Evolutionary conservation across 2,113 vertebrate species (phyloP).

Genomic region (Raja brachyura): DNA sequence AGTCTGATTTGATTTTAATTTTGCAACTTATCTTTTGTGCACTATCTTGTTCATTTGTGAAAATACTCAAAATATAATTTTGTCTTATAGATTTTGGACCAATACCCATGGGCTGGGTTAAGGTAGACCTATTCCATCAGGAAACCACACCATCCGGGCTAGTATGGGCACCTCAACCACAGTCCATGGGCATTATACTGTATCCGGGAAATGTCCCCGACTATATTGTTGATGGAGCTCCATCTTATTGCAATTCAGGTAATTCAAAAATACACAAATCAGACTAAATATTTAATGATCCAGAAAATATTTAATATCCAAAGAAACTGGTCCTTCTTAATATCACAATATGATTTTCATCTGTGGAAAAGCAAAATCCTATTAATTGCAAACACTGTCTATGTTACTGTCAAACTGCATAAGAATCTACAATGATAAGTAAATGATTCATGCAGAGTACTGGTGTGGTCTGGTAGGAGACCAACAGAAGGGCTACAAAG

Average conservation of each 20-base stretch:
- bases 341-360: neutral
- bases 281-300: neutral
- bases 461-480: neutral
- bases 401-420: neutral
- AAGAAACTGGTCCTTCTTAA: neutral
- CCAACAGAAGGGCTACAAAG: neutral
- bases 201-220: constrained; percentile 39
- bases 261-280: constrained; percentile 47
- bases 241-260: constrained; percentile 38
- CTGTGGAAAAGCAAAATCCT: neutral
- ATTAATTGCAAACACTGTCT: neutral
- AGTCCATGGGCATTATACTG: constrained; percentile 34
- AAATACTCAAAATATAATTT: neutral
- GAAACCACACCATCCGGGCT: constrained; percentile 12
- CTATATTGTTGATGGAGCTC: constrained; percentile 31
- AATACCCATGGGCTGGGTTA: constrained; percentile 42
- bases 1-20: neutral
- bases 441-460: neutral
- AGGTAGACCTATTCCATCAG: constrained; percentile 40
- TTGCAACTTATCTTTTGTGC: neutral
- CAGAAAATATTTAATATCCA: constrained; percentile 3
- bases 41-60: constrained; percentile 9
- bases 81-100: constrained; percentile 34
- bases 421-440: neutral
- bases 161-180: constrained; percentile 39